phyloP scores from a whole-genome alignment of 2,888 invertebrate genomes.

The Ichneumoninae sp. region DNA sequence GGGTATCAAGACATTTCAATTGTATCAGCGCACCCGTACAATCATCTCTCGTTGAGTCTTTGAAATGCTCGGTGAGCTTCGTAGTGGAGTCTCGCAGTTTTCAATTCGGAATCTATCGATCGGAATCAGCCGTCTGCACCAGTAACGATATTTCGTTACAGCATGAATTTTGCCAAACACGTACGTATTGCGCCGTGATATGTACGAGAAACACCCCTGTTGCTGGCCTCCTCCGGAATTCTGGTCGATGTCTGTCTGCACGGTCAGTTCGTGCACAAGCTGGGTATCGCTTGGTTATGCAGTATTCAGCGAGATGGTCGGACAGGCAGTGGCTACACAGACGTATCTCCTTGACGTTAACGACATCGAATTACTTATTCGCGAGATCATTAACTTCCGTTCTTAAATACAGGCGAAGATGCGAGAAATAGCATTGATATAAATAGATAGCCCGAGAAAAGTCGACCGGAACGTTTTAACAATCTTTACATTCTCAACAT shows the following conservation, averaged over 20 bases:
- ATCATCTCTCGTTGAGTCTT: neutral
- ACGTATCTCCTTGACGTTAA: too few relatives aligned
- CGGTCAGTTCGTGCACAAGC: neutral
- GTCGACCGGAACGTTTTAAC: too few relatives aligned
- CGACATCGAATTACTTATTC: too few relatives aligned
- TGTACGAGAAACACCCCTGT: neutral
- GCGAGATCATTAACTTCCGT: too few relatives aligned
- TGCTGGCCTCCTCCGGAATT: neutral
- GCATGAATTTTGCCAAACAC: conserved; percentile 54
- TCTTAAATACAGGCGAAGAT: too few relatives aligned
- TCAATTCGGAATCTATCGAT: conserved; percentile 53
- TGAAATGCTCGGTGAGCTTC: conserved; percentile 19
- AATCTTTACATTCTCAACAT: too few relatives aligned
- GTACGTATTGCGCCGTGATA: neutral
- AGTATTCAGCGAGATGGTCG: too few relatives aligned
- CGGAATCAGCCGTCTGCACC: conserved; percentile 32
- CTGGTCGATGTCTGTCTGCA: neutral
- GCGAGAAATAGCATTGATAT: too few relatives aligned
- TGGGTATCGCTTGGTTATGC: too few relatives aligned
- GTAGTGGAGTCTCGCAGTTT: conserved; percentile 35
- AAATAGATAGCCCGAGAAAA: too few relatives aligned
- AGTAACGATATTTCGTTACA: conserved; percentile 51
- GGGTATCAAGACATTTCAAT: conserved; percentile 34
- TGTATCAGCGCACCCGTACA: conserved; percentile 18
- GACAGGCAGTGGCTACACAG: too few relatives aligned